A percentile compares a stretch with the other conserved stretches of the same genome.
Evolutionary conservation across 2,888 invertebrate genomes (phyloP).

Genomic region (Psococerastis gibbosa): DNA sequence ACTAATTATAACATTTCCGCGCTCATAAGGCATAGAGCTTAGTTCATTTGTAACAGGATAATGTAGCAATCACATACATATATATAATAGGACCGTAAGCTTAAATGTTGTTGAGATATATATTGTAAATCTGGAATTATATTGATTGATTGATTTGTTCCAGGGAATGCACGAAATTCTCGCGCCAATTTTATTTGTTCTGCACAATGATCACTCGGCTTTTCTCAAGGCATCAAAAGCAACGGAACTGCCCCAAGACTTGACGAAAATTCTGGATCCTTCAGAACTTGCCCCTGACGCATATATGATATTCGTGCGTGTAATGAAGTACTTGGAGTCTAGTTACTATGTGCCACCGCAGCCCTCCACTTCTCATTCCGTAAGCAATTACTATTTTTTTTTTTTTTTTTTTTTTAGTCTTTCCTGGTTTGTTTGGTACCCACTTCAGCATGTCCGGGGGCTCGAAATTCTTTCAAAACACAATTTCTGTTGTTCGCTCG

Average conservation of each 20-base stretch:
- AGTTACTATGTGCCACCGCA: slow-evolving; percentile 13
- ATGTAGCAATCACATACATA: no score
- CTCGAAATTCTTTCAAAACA: no score
- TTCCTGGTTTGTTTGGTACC: no score
- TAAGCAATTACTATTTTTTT: not conserved
- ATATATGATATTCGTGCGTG: slow-evolving; percentile 29
- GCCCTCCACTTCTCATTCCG: not conserved
- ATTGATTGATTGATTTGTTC: no score
- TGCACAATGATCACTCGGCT: slow-evolving; percentile 53
- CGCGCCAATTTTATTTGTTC: slow-evolving; percentile 58
- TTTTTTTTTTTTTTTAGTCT: no score
- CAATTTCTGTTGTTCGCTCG: no score
- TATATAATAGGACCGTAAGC: not conserved
- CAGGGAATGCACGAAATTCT: slow-evolving; percentile 75
- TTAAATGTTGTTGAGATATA: not conserved
- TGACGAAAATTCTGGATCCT: slow-evolving; percentile 45
- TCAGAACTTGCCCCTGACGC: slow-evolving; percentile 58
- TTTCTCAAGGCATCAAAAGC: slow-evolving; percentile 39
- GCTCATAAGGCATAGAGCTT: no score
- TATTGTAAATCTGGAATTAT: slow-evolving; percentile 10
- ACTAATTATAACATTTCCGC: no score
- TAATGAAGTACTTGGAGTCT: slow-evolving; percentile 15
- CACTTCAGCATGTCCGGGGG: no score
- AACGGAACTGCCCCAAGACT: slow-evolving; percentile 35
- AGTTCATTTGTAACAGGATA: no score